Conservation (phyloP, 30 jellyfish, hydroid and myxozoan genomes). For the Cassiopea andromeda region DNA sequence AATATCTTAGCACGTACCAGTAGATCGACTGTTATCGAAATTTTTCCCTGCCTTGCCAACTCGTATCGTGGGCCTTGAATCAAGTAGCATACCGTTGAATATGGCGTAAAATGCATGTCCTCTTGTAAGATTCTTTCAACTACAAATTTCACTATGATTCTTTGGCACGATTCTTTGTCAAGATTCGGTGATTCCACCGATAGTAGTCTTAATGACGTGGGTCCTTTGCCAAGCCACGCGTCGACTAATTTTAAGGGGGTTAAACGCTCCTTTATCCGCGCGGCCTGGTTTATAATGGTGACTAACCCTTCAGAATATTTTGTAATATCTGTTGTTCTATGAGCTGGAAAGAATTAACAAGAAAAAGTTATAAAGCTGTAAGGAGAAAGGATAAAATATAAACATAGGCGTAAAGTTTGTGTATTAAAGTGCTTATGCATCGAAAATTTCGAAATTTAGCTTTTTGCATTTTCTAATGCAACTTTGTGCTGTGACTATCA, state of each 20-base stretch:
- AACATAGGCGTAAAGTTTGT: too few relatives aligned
- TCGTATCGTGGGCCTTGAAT: slow-evolving; percentile 74
- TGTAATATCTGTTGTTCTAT: slow-evolving; percentile 42
- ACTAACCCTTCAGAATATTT: slow-evolving; percentile 36
- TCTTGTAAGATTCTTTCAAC: slow-evolving; percentile 71
- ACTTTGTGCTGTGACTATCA: too few relatives aligned
- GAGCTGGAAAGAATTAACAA: slow-evolving; percentile 8
- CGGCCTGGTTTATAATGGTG: slow-evolving; percentile 64
- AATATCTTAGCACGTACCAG: not conserved
- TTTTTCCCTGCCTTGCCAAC: slow-evolving; percentile 44
- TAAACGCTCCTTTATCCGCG: slow-evolving; percentile 61
- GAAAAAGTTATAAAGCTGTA: not conserved
- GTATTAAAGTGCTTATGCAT: too few relatives aligned
- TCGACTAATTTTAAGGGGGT: slow-evolving; percentile 83
- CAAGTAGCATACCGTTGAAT: slow-evolving; percentile 70
- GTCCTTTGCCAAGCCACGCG: slow-evolving; percentile 88
- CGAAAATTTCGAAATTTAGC: too few relatives aligned
- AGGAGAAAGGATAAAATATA: too few relatives aligned
- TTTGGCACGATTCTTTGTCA: slow-evolving; percentile 50
- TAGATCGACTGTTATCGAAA: slow-evolving; percentile 12
- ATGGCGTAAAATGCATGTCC: slow-evolving; percentile 93
- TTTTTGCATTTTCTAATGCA: too few relatives aligned
- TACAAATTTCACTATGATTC: slow-evolving; percentile 62
- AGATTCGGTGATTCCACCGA: slow-evolving; percentile 10
- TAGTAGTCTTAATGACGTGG: slow-evolving; percentile 43